Conservation (phyloP, 2,888 invertebrate species). For the Branchipolynoe longqiensis region DNA sequence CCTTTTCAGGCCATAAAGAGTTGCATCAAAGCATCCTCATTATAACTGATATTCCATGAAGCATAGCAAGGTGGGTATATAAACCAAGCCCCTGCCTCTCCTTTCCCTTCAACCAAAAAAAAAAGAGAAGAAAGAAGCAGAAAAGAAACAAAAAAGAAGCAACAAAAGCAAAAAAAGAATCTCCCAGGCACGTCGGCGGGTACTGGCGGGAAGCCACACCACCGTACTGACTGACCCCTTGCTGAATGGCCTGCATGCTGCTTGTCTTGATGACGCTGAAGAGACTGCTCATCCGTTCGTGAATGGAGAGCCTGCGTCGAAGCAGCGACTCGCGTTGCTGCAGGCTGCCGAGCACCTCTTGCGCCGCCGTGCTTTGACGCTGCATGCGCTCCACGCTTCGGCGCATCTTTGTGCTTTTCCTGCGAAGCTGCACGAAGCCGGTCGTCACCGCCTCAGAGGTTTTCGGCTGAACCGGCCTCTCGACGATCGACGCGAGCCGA, state of each 20-base stretch:
- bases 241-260: slow-evolving; percentile 46
- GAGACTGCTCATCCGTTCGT: slow-evolving; percentile 34
- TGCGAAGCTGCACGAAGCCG: slow-evolving; percentile 26
- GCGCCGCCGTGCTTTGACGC: slow-evolving; percentile 15
- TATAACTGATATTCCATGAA: too few species aligned
- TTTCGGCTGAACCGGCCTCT: slow-evolving; percentile 7
- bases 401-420: slow-evolving; percentile 10
- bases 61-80: too few species aligned
- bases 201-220: too few species aligned
- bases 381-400: slow-evolving; percentile 11
- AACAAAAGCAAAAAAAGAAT: too few species aligned
- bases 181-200: too few species aligned
- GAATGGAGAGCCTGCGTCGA: slow-evolving; percentile 8
- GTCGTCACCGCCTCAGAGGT: slow-evolving; percentile 1
- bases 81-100: too few species aligned
- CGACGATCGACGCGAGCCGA: slow-evolving; percentile 22
- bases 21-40: too few species aligned
- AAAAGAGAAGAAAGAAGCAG: too few species aligned
- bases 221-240: slow-evolving; percentile 58
- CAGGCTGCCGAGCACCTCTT: neutral
- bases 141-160: too few species aligned
- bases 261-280: slow-evolving; percentile 39
- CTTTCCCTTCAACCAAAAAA: too few species aligned
- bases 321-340: slow-evolving; percentile 9
- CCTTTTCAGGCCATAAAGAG: too few species aligned